These are phyloP conservation scores for Rhingia rostrata DNA, from an alignment of 2,888 invertebrate species.

Conservation along the genomic window DNA sequence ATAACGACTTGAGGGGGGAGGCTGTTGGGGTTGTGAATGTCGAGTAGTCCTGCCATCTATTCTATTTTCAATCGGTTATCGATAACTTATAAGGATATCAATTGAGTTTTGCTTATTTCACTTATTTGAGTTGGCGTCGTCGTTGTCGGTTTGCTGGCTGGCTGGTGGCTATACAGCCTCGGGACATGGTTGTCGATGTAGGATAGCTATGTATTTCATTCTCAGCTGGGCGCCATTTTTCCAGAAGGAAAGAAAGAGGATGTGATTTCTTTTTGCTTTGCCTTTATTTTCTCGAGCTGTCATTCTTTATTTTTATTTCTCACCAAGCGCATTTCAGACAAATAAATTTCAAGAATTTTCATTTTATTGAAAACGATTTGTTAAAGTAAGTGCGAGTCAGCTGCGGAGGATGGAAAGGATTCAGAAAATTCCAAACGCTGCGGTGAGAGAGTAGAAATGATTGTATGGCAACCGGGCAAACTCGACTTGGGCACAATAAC, in stretches of 20 bases:
- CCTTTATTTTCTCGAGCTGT: slow-evolving; percentile 37
- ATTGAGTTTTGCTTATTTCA: slow-evolving; percentile 73
- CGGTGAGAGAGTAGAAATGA: slow-evolving; percentile 11
- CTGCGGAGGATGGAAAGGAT: slow-evolving; percentile 7
- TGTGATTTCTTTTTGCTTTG: slow-evolving; percentile 24
- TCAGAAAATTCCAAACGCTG: slow-evolving; percentile 58
- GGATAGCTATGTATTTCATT: slow-evolving; percentile 38
- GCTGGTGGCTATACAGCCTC: slow-evolving; percentile 10
- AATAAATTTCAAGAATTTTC: slow-evolving; percentile 74
- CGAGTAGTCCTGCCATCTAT: slow-evolving; percentile 37
- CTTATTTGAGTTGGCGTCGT: slow-evolving; percentile 66
- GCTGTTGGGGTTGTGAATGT: background rate
- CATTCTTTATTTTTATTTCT: slow-evolving; percentile 73
- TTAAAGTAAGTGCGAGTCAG: background rate
- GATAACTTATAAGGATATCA: slow-evolving; percentile 73
- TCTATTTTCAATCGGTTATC: slow-evolving; percentile 73
- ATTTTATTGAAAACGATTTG: slow-evolving; percentile 73
- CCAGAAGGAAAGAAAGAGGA: background rate
- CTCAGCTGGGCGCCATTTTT: slow-evolving; percentile 65
- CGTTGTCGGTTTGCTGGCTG: slow-evolving; percentile 10
- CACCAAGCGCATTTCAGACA: slow-evolving; percentile 72
- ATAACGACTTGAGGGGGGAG: background rate
- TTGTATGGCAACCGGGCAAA: slow-evolving; percentile 17
- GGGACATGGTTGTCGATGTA: background rate
- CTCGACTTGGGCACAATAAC: slow-evolving; percentile 36